A percentile compares a stretch with the other conserved stretches of the same genome.
Evolutionary conservation across 1,140 invertebrate genomes (phyloP).

Genomic region (Hydropsyche tenuis): DNA sequence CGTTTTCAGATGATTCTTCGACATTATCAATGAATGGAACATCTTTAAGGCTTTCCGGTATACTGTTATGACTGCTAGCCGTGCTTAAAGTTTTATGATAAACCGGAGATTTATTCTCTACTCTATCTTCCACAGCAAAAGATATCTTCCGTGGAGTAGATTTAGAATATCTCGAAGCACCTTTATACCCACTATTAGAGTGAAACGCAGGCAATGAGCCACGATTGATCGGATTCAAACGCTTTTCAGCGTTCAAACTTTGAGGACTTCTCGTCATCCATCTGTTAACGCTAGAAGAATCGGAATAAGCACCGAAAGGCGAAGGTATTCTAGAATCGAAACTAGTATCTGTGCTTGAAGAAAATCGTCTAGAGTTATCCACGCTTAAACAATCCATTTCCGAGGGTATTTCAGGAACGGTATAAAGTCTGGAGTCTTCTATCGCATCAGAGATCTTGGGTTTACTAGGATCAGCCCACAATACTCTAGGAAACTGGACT

Average conservation of each 20-base stretch:
- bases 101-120: not conserved
- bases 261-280: slow-evolving; percentile 23
- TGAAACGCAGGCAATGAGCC: not conserved
- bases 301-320: slow-evolving; percentile 28
- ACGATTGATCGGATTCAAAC: not conserved
- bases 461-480: slow-evolving; percentile 45
- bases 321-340: slow-evolving; percentile 41
- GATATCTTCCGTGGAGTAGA: slow-evolving; percentile 39
- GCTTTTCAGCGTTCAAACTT: slow-evolving; percentile 5
- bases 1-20: slow-evolving; percentile 16
- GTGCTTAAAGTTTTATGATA: slow-evolving; percentile 2
- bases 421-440: slow-evolving; percentile 32
- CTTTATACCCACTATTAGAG: not conserved
- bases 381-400: slow-evolving; percentile 34
- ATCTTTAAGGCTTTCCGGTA: slow-evolving; percentile 46
- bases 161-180: not conserved
- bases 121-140: slow-evolving; percentile 31
- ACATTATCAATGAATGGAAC: slow-evolving; percentile 47
- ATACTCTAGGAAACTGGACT: slow-evolving; percentile 45
- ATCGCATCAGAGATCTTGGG: slow-evolving; percentile 31
- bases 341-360: slow-evolving; percentile 44
- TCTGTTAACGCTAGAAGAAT: slow-evolving; percentile 22
- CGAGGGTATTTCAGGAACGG: not conserved
- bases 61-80: slow-evolving; percentile 42
- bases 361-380: slow-evolving; percentile 39